Percentiles rank a stretch among this genome's conserved stretches.
Conservation (phyloP, 2,888 invertebrate genomes). For the Platerodrilus igneus region DNA sequence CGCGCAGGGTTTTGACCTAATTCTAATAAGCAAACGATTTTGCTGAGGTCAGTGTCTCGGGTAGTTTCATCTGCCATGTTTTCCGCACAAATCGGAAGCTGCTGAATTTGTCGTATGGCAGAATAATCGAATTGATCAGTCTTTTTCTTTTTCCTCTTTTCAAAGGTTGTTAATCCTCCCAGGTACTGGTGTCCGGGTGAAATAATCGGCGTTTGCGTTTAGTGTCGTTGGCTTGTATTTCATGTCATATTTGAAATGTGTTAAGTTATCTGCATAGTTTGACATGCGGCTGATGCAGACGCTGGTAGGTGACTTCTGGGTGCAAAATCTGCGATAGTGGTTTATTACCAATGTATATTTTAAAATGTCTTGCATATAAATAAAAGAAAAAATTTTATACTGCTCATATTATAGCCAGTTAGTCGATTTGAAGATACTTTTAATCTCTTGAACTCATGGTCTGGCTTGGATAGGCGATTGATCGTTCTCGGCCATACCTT, state of each 20-base stretch:
- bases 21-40: slow-evolving; percentile 6
- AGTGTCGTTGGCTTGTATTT: too few species aligned
- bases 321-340: slow-evolving; percentile 25
- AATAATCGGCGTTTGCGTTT: too few species aligned
- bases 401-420: too few species aligned
- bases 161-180: too few species aligned
- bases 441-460: slow-evolving; percentile 18
- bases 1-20: slow-evolving; percentile 5
- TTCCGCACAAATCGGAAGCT: slow-evolving; percentile 14
- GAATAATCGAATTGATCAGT: too few species aligned
- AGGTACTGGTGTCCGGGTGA: too few species aligned
- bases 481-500: too few species aligned
- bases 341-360: slow-evolving; percentile 22
- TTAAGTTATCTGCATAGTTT: background rate
- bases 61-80: slow-evolving; percentile 7
- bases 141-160: too few species aligned
- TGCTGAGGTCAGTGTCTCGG: slow-evolving; percentile 8
- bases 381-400: too few species aligned
- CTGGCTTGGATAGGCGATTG: slow-evolving; percentile 20
- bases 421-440: too few species aligned
- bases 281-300: slow-evolving; percentile 25
- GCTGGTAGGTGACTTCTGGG: slow-evolving; percentile 16
- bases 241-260: too few species aligned
- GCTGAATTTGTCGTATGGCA: slow-evolving; percentile 8
- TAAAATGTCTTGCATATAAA: slow-evolving; percentile 22